phyloP scores from a whole-genome alignment of 2,797 vertebrate genomes.

The Scolopax bukidnonensis region DNA sequence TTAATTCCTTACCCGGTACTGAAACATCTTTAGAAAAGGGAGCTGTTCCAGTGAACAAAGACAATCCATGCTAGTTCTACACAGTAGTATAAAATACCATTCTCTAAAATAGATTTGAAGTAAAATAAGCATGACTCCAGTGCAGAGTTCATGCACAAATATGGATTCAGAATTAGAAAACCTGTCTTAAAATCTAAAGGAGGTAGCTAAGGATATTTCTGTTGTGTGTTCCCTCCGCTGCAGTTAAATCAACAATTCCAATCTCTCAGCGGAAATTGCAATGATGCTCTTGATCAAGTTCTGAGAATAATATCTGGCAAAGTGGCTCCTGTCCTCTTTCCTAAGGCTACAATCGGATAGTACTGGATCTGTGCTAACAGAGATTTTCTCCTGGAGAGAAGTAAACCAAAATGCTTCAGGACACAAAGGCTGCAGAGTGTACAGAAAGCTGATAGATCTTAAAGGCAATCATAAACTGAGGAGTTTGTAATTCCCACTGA shows the following conservation, averaged over 20 bases:
- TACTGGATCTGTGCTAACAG: neutral
- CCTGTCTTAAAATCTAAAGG: neutral
- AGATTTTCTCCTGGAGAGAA: neutral
- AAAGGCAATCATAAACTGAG: neutral
- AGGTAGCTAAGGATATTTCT: neutral
- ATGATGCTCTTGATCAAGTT: neutral
- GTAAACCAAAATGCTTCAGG: neutral
- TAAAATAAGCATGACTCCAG: neutral
- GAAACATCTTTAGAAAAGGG: neutral
- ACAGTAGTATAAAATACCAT: neutral
- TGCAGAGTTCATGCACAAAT: neutral
- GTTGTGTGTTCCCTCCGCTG: neutral
- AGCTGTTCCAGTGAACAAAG: neutral
- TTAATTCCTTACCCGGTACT: neutral
- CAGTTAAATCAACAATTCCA: neutral
- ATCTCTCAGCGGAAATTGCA: neutral
- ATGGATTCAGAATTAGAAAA: neutral
- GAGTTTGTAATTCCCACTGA: neutral
- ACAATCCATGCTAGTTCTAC: neutral
- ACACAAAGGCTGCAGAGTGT: neutral
- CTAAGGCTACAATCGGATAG: neutral
- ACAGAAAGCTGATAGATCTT: neutral
- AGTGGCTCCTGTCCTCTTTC: neutral
- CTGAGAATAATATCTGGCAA: neutral
- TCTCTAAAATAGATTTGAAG: neutral